Evolutionary conservation across 2,888 invertebrate species (phyloP).

Genomic region (Diadegma fenestrale): DNA sequence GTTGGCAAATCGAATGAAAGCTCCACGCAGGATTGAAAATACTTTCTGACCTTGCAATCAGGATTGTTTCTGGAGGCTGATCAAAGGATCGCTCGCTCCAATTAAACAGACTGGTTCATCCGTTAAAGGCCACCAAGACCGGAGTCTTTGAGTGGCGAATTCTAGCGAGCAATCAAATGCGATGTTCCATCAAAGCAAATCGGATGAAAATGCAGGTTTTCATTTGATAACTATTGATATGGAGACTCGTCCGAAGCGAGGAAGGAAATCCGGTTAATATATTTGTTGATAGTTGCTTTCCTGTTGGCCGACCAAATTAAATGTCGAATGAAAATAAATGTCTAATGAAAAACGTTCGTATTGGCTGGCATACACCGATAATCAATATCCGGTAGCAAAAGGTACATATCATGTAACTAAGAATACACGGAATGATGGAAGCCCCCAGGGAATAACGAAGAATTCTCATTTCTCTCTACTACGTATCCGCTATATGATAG

Average conservation of each 20-base stretch:
- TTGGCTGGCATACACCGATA: background rate
- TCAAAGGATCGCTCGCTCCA: background rate
- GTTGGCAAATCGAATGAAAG: background rate
- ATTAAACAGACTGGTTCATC: background rate
- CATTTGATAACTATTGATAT: background rate
- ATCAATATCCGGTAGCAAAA: conserved; percentile 5
- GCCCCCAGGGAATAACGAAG: background rate
- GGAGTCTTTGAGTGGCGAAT: background rate
- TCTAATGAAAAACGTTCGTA: background rate
- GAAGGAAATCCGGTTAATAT: background rate
- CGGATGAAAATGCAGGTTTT: background rate
- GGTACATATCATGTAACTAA: conserved; percentile 12
- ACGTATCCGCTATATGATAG: conserved; percentile 2
- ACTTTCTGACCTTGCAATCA: background rate
- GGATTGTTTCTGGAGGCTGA: background rate
- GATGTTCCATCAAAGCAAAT: background rate
- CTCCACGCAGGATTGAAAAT: background rate
- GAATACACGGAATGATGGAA: background rate
- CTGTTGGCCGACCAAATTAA: background rate
- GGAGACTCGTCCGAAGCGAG: background rate
- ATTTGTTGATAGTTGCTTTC: background rate
- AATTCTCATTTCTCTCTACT: conserved; percentile 17
- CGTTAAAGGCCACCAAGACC: background rate
- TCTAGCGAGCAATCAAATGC: background rate
- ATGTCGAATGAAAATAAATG: background rate